Conservation (phyloP, 30 jellyfish, hydroid and myxozoan species). For the Nemopilema nomurai region DNA sequence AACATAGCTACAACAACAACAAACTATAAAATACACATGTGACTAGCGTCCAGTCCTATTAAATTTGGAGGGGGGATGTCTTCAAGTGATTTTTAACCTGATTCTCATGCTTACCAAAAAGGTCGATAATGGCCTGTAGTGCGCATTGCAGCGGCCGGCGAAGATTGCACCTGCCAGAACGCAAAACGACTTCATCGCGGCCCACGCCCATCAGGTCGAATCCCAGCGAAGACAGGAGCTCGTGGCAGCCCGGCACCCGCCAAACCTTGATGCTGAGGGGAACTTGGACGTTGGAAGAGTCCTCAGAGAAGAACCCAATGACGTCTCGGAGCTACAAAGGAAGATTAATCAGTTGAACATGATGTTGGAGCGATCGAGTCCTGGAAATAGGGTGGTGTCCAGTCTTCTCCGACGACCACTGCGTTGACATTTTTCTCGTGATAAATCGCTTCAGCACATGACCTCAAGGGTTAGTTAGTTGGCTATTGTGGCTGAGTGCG, state of each 20-base stretch:
- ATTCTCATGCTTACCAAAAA: slow-evolving; percentile 75
- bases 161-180: slow-evolving; percentile 85
- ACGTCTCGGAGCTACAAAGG: slow-evolving; percentile 88
- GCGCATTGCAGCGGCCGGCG: slow-evolving; percentile 98
- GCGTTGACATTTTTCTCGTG: too few species aligned
- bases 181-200: slow-evolving; percentile 86
- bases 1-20: too few species aligned
- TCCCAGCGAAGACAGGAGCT: slow-evolving; percentile 92
- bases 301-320: slow-evolving; percentile 77
- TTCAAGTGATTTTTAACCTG: too few species aligned
- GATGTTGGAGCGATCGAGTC: too few species aligned
- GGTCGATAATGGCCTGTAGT: slow-evolving; percentile 83
- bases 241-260: slow-evolving; percentile 99
- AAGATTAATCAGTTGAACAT: background rate
- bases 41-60: too few species aligned
- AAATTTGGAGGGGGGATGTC: too few species aligned
- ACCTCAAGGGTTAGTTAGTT: too few species aligned
- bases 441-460: too few species aligned
- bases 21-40: too few species aligned
- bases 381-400: too few species aligned
- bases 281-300: slow-evolving; percentile 89
- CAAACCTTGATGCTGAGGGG: slow-evolving; percentile 77
- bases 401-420: too few species aligned
- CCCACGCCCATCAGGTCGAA: slow-evolving; percentile 97
- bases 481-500: too few species aligned